Evolutionary conservation across 2,888 invertebrate genomes (phyloP), one percentile per base, ranked within the genome.

Genomic region (Meteorus cinctellus): DNA sequence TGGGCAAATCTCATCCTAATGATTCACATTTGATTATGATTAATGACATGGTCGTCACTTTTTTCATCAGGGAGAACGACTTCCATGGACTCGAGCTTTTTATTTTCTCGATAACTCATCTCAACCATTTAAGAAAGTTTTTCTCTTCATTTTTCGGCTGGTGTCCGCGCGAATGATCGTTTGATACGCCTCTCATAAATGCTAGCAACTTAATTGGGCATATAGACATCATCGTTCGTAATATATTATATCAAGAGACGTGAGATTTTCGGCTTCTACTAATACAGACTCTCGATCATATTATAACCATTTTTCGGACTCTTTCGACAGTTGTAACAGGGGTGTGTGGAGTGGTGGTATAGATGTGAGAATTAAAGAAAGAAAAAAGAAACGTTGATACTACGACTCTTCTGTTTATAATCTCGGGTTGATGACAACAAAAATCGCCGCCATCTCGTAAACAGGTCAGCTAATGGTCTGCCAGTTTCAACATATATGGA

Each of bases 281-380:
- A 14, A 51, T 29, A 51, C 34, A 34, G 36, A 34, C 65, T 51
- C 24, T 19, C 77, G 83, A 84, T 84, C 78, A 84, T 82, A 80
- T 84, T 84, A 84, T 84, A 84, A 84, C 84, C 81, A 81, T 83
- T 81, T 77, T 72, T 27, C 66, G 69, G 36, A 76, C 77, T 27
- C 78, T 74, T 77, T 72, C 77, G 77, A 75, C 79, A 63, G 79
- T 83, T 83, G 77, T 80, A 80, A 80, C 76, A 82, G 82, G 82
- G 84, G 84, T 81, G 81, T 82, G 16, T 48, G 19, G 51, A 27
- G 65, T 45, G 65, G 65, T 48, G 24, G 48, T 72, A 24, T 31
- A 12, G 48, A 48, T 31, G 19, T 62, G 62, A 62, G 29, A 62
- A 62, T 29, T 24, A 12, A 29, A 62, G 3, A 29, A 29, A 1